Base-by-base conservation (phyloP, 2,888 invertebrate species). In the Coleophora flavipennella region DNA sequence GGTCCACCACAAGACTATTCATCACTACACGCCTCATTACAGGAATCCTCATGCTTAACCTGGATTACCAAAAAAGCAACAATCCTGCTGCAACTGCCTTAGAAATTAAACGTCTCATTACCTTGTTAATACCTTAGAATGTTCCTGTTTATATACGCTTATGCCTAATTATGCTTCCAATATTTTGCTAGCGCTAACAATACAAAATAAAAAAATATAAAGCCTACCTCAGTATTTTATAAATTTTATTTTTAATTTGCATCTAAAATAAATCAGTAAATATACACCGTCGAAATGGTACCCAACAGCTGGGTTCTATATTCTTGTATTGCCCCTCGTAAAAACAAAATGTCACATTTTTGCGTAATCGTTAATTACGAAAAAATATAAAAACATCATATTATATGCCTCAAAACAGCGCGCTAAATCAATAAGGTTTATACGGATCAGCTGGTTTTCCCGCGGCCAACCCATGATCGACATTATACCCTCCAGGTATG, bases 1-100 rank as follows among this genome's bases (percentile, higher is more conserved):
- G 43, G 75, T 75, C 35, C 71, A 69, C 54, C 66, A 70, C 53
- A 59, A 60, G 55, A 68, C 66, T 42, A 59, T 55, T 49, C 70
- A 70, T 55, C 68, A 67, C 50, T 68, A 72, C 51, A 34, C 38
- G 13, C 67, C 62, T 33, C 64, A 66, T 48, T 56, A 60, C 33
- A 49, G 20, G 20, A 20, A 48, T 39, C 50, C 53, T 46, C 55
- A 52, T 47, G 49, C 44, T 41, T 43, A 35, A 55, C 43, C 48
- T 55, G 55, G 47, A 49, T 48, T 45, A 53, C 54, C 33, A 63
- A 63, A 35, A 51, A 61, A 47, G 27, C 3, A 20, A 20, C 20
- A 20, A 20, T 20, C 6, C 20, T 20, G 20, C 20, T 20, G 20
- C 20, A 20, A 3, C 20, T 20, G 20, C 20, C 6, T 20, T 20